Evolutionary conservation across 2,797 vertebrate species (phyloP).

Genomic region (Microtus agrestis): DNA sequence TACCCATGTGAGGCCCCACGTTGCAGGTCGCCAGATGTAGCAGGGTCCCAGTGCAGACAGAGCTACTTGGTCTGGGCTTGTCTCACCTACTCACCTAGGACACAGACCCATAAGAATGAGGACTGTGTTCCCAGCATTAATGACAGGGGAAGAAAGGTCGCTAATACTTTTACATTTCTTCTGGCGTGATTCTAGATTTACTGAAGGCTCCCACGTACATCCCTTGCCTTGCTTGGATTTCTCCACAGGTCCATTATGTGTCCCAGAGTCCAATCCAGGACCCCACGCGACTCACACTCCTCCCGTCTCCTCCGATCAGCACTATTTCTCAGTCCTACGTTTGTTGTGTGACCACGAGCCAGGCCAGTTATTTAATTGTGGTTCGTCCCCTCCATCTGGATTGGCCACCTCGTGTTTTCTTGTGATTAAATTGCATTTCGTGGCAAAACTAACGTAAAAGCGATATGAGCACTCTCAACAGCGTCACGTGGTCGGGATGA

Average conservation of each 20-base stretch:
- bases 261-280: background rate
- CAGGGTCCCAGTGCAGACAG: background rate
- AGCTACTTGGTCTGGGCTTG: background rate
- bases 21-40: too few species aligned
- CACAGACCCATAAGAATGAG: too few species aligned
- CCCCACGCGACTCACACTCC: accelerated
- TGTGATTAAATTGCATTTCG: background rate
- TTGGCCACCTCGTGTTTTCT: background rate
- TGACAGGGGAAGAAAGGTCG: background rate
- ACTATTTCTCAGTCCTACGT: background rate
- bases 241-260: background rate
- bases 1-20: too few species aligned
- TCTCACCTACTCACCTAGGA: background rate
- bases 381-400: background rate
- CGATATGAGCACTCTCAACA: too few species aligned
- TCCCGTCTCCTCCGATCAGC: background rate
- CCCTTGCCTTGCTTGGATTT: background rate
- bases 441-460: background rate
- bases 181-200: background rate
- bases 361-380: accelerated
- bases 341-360: background rate
- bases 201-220: background rate
- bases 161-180: background rate
- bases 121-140: background rate
- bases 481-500: too few species aligned